Percentiles rank a stretch among this genome's conserved stretches.
phyloP scores from a whole-genome alignment of 2,888 invertebrate genomes.

The Sicus ferrugineus region DNA sequence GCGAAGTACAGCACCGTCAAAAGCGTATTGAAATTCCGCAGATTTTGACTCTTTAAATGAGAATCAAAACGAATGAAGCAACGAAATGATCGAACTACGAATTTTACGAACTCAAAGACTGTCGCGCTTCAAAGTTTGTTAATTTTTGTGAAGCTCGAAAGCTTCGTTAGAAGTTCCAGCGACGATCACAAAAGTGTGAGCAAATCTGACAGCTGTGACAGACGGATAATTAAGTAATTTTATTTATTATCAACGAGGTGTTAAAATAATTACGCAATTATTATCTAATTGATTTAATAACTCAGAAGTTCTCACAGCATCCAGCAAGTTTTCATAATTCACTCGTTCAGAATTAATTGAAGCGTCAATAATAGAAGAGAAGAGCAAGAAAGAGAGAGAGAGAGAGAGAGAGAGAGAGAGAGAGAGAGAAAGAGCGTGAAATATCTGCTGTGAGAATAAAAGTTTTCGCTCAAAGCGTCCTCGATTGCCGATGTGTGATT shows the following conservation, averaged over 20 bases:
- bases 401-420: neutral
- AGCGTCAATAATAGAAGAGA: neutral
- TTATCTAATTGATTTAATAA: constrained; percentile 19
- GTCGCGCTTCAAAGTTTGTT: neutral
- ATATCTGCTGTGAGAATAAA: too few relatives aligned
- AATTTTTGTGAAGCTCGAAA: neutral
- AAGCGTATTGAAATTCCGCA: too few relatives aligned
- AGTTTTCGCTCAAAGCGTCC: too few relatives aligned
- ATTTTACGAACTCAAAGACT: too few relatives aligned
- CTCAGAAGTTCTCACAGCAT: neutral
- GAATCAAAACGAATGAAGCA: too few relatives aligned
- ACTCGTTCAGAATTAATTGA: constrained; percentile 2
- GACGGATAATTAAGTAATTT: neutral
- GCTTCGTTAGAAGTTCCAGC: neutral
- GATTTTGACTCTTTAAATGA: too few relatives aligned
- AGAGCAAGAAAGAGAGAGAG: neutral
- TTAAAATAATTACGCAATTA: constrained; percentile 24
- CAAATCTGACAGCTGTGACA: neutral
- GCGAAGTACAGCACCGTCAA: too few relatives aligned
- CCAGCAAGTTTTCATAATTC: neutral
- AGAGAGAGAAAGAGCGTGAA: too few relatives aligned
- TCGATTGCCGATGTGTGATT: too few relatives aligned
- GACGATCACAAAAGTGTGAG: too few relatives aligned
- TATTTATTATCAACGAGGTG: neutral
- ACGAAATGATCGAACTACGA: too few relatives aligned